phyloP scores from a whole-genome alignment of 2,113 vertebrate genomes.

The Aramus guarauna region DNA sequence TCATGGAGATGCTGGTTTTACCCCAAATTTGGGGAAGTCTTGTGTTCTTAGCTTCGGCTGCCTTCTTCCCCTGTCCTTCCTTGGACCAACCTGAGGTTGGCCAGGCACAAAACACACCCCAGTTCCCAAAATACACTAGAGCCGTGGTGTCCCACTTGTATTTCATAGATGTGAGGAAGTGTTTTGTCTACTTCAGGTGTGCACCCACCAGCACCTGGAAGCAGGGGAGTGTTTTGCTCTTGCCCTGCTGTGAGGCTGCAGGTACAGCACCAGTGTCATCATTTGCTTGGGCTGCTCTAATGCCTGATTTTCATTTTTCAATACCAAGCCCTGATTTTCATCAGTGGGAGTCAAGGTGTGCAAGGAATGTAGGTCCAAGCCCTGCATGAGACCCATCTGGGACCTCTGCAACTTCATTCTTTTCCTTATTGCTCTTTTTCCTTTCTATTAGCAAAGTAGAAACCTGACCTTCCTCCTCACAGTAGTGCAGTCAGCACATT shows the following conservation, averaged over 20 bases:
- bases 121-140: background rate
- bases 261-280: background rate
- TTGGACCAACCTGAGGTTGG: background rate
- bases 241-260: background rate
- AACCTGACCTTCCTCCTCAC: background rate
- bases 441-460: background rate
- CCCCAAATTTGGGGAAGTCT: background rate
- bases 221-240: background rate
- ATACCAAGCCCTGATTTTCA: background rate
- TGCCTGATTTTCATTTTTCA: background rate
- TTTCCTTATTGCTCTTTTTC: background rate
- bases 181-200: background rate
- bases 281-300: background rate
- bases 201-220: fast-evolving
- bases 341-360: background rate
- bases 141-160: background rate
- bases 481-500: background rate
- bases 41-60: fast-evolving
- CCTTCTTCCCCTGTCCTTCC: background rate
- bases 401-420: background rate
- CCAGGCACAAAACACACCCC: fast-evolving
- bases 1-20: background rate
- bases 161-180: background rate
- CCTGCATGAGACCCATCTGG: background rate
- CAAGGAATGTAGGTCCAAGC: background rate